Evolutionary conservation across 2,797 vertebrate species (phyloP).

Genomic region (Sebastes melanostomus): DNA sequence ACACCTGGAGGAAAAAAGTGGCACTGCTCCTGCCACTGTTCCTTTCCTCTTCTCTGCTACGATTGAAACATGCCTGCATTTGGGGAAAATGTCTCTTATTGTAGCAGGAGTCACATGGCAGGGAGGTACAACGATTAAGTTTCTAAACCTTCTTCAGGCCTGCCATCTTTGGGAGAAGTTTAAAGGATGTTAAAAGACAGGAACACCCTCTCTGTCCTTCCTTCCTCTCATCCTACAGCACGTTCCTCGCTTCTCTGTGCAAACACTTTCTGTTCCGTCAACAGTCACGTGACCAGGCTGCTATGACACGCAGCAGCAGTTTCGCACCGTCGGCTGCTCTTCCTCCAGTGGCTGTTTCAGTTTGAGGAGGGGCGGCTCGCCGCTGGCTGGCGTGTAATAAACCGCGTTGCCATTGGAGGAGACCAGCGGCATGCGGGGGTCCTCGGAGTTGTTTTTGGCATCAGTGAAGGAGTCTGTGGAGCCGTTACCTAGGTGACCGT

Average conservation of each 20-base stretch:
- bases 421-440: slow-evolving; percentile 90
- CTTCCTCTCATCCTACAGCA: slow-evolving; percentile 9
- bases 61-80: slow-evolving; percentile 7
- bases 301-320: slow-evolving; percentile 95
- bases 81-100: neutral
- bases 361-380: slow-evolving; percentile 93
- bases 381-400: slow-evolving; percentile 94
- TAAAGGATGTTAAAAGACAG: slow-evolving; percentile 19
- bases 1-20: neutral
- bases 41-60: slow-evolving; percentile 1
- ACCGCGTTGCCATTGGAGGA: slow-evolving; percentile 92
- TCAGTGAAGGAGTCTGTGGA: slow-evolving; percentile 83
- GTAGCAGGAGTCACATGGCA: slow-evolving; percentile 8
- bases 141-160: neutral
- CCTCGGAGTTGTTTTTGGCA: slow-evolving; percentile 82
- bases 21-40: neutral
- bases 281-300: neutral
- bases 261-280: slow-evolving; percentile 29
- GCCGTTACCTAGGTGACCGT: slow-evolving; percentile 87
- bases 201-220: slow-evolving; percentile 12
- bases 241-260: slow-evolving; percentile 17
- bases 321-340: slow-evolving; percentile 86
- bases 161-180: slow-evolving; percentile 5
- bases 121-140: neutral
- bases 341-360: slow-evolving; percentile 95